phyloP scores from a whole-genome alignment of 2,888 invertebrate species.

The Scaptodrosophila latifasciaeformis region DNA sequence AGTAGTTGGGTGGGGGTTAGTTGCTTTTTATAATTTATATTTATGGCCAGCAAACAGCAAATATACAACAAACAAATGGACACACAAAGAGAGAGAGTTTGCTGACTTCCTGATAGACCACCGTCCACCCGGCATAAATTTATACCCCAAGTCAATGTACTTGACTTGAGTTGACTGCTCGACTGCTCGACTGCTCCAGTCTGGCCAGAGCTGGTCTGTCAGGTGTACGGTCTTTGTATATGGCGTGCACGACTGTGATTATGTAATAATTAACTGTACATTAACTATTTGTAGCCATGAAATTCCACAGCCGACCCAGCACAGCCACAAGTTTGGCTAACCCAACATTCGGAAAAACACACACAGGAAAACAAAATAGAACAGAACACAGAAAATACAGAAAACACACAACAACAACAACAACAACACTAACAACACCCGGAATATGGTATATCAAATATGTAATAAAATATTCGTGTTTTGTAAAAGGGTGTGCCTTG shows the following conservation, averaged over 20 bases:
- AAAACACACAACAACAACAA: no score
- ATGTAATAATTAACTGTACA: slow-evolving; percentile 68
- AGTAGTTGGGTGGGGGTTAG: neutral
- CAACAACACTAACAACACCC: no score
- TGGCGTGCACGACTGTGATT: slow-evolving; percentile 54
- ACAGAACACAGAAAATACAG: slow-evolving; percentile 7
- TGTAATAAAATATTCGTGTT: neutral
- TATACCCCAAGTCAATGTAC: slow-evolving; percentile 47
- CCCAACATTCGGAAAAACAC: neutral
- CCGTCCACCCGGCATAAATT: slow-evolving; percentile 1
- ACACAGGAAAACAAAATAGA: slow-evolving; percentile 11
- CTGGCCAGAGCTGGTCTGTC: neutral
- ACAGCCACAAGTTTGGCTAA: no score
- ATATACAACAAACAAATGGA: slow-evolving; percentile 17
- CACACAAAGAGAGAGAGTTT: neutral
- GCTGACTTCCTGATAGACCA: no score
- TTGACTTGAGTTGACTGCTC: slow-evolving; percentile 20
- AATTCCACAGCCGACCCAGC: slow-evolving; percentile 50
- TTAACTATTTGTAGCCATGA: slow-evolving; percentile 69
- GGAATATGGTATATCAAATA: neutral
- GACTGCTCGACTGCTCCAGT: no score
- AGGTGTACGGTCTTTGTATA: no score
- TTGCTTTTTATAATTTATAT: slow-evolving; percentile 38
- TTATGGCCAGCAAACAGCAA: slow-evolving; percentile 28
- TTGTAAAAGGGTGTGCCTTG: neutral